Evolutionary conservation across 2,888 invertebrate genomes (phyloP), one percentile per base, ranked within the genome.

Genomic region (Toxonevra muliebris): DNA sequence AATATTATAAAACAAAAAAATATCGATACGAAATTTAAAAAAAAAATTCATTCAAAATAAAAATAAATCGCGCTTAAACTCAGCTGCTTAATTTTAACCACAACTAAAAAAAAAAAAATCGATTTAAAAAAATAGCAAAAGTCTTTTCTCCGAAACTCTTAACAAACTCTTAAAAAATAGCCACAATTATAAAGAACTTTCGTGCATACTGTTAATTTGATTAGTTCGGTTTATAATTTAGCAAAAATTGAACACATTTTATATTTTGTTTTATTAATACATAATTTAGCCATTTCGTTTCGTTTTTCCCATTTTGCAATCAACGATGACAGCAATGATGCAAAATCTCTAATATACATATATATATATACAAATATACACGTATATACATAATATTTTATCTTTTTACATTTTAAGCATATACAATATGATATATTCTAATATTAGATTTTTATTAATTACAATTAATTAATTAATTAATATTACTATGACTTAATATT

Each of bases 381-480:
- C 17, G 15, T 53, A 60, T 17, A 60, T 60, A 45, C 45, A 48
- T 60, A 48, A 41, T 60, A 59, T 30, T 15, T 40, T 57, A 64
- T 17, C 53, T 59, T 13, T n/a, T 20, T 42, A 52, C 58, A n/a
- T 19, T 59, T 65, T 59, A 59, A 59, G 60, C 50, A 52, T 41
- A 61, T 61, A 8, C 53, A 15, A 3, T 2, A n/a, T n/a, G 12
- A 48, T 48, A 48, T 48, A 48, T 48, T 53, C 53, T 53, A 71
- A 67, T 66, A 45, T 65, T 67, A 69, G 67, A 66, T 57, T 63
- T 65, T 71, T 71, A 69, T 67, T 67, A 67, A 69, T 68, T 69
- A 69, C 66, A 63, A 71, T 65, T 66, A 71, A 72, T 70, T 70
- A 60, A 71, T 69, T 69, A 70, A 52, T 42, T 68, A 45, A 45